Evolutionary conservation across 2,888 invertebrate species (phyloP), one percentile per base, ranked within the genome.

Genomic region (Ectropis crepuscularia): DNA sequence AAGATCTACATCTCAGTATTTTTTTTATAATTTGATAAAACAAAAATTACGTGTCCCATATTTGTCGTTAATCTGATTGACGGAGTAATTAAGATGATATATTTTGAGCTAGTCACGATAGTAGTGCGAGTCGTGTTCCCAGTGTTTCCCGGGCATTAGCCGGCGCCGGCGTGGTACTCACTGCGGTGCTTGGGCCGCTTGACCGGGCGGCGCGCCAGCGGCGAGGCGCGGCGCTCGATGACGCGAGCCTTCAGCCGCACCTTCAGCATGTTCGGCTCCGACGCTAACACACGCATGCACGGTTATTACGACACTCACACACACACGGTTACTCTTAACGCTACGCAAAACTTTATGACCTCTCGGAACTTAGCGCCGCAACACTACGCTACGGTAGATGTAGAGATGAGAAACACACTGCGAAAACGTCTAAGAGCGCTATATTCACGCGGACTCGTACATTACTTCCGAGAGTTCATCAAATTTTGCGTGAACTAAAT

Each of bases 241-340:
- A 98, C 98, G 88, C 98, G 97, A 94, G 98, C 97, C 94, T 97
- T 98, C 87, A 97, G 95, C 75, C 97, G 96, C 93, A 97, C 96
- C 95, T 97, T 98, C 94, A 97, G 95, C 93, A 98, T 95, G 95
- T 99, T 98, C 80, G 98, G 98, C 95, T 98, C 98, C 93, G 98
- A 98, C 87, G 98, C 98, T 97, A 88, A 75, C 86, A 85, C 86
- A 72, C 82, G 63, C 90, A 86, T 87, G 87, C 88, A 54, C 16
- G 16, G 16, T 67, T 58, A 63, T 53, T 12, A 45, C 53, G 8
- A 47, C 39, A 47, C 55, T 28, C 37, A 28, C 47, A 47, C 46
- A 16, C 53, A 51, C 51, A 7, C 9, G 9, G 9, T 11, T 39
- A 10, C 2, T 41, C 28, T 41, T 36, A 8, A n/a, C 6, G 4